Conservation (phyloP, 2,113 vertebrate genomes). For the Sisor rabdophorus region DNA sequence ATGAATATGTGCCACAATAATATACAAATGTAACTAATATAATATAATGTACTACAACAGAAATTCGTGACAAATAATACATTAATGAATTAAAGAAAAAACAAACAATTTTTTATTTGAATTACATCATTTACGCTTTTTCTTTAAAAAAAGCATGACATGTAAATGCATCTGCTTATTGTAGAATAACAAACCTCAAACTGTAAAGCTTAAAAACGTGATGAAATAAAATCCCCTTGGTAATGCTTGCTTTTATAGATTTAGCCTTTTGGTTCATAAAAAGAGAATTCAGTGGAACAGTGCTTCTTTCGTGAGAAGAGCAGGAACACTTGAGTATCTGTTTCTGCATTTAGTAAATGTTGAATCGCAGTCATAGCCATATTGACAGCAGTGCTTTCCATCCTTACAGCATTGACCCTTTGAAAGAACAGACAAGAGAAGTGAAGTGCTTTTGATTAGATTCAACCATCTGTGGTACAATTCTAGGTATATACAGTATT, state of each 20-base stretch:
- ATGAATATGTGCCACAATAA: too few relatives aligned
- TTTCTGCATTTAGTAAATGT: constrained; percentile 47
- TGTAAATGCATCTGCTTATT: background rate
- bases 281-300: background rate
- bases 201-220: background rate
- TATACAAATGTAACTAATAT: too few relatives aligned
- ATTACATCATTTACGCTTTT: background rate
- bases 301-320: constrained; percentile 31
- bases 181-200: background rate
- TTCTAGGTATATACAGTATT: background rate
- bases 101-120: background rate
- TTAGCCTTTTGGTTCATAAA: background rate
- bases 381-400: constrained; percentile 63
- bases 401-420: constrained; percentile 68
- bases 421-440: constrained; percentile 40
- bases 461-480: background rate
- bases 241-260: background rate
- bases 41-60: too few relatives aligned
- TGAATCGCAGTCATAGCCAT: constrained; percentile 56
- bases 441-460: background rate
- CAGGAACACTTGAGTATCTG: constrained; percentile 38
- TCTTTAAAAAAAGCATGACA: background rate
- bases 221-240: background rate
- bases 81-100: too few relatives aligned
- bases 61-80: too few relatives aligned